Base-by-base conservation (phyloP, 1,140 invertebrate genomes). In the Limonius californicus region DNA sequence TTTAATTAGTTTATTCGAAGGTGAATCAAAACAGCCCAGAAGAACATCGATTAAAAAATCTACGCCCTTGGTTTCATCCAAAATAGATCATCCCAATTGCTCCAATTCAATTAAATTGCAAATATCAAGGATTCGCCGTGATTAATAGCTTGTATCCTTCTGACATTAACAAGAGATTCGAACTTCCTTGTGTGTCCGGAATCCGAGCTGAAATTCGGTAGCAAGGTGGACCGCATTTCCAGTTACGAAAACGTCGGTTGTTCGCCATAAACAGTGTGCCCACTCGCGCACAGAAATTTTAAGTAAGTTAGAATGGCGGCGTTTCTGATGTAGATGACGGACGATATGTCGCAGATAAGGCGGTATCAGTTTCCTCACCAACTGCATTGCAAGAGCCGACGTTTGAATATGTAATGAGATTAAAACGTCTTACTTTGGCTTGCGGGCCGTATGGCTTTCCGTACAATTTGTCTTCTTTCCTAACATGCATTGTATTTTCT, bases 181-280 rank as follows among this genome's bases (percentile, higher is more conserved):
- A 39, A 39, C n/a, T 39, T 39, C 35, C 35, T 39, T 9, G 35
- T 39, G n/a, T 27, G 7, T 2, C 35, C 35, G 35, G 35, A 39
- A 39, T 14, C 11, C n/a, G n/a, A 39, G 2, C n/a, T 39, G n/a
- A 39, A 39, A 6, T 39, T 39, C 35, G n/a, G 35, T 39, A 39
- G 35, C 35, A 39, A 39, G 35, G 35, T 39, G 11, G 35, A 39
- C 35, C 35, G n/a, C 35, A 39, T 39, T 9, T 39, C 35, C 35
- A 39, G 7, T 39, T 39, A 39, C 35, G 35, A 39, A 39, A 39
- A 9, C 7, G 35, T 39, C n/a, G 35, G 35, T 39, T 39, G 8
- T 39, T 39, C n/a, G 35, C 35, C 35, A 39, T 39, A 39, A 39
- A 39, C n/a, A 39, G 35, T 39, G 35, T 39, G 35, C 35, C 35